Evolutionary conservation across 2,888 invertebrate genomes (phyloP).

Genomic region (Chrysina gloriosa): DNA sequence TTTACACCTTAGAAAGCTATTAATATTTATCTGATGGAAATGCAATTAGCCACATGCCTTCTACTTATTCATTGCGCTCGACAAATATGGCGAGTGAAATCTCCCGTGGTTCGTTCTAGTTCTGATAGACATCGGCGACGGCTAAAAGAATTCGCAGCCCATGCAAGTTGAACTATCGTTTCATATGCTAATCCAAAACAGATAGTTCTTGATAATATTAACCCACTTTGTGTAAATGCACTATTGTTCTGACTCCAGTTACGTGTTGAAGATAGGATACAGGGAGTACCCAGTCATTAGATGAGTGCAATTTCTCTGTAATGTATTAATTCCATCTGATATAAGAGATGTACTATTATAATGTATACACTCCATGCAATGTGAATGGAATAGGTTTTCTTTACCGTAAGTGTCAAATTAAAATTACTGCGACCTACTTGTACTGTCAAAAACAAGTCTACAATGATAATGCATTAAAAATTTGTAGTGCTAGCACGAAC

Average conservation of each 20-base stretch:
- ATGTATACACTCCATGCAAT: too few relatives aligned
- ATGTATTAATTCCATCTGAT: too few relatives aligned
- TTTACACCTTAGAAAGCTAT: slow-evolving; percentile 32
- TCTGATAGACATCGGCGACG: slow-evolving; percentile 34
- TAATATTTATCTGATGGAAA: slow-evolving; percentile 32
- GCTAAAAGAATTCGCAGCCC: slow-evolving; percentile 17
- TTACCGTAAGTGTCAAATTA: too few relatives aligned
- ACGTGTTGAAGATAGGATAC: background rate
- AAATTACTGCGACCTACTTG: too few relatives aligned
- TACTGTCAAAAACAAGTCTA: too few relatives aligned
- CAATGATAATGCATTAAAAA: too few relatives aligned
- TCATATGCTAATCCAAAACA: slow-evolving; percentile 19
- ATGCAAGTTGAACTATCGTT: slow-evolving; percentile 17
- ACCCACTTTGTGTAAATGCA: slow-evolving; percentile 27
- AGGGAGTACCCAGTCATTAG: background rate
- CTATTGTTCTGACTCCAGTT: slow-evolving; percentile 13
- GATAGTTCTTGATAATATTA: slow-evolving; percentile 30
- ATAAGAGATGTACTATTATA: too few relatives aligned
- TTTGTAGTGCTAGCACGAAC: too few relatives aligned
- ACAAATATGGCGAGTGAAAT: slow-evolving; percentile 41
- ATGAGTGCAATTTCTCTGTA: background rate
- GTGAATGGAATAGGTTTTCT: too few relatives aligned
- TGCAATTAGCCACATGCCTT: slow-evolving; percentile 34
- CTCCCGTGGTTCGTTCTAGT: slow-evolving; percentile 29
- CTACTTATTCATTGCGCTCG: slow-evolving; percentile 36